Evolutionary conservation across 2,113 vertebrate genomes (phyloP).

Genomic region (Osmerus mordax): DNA sequence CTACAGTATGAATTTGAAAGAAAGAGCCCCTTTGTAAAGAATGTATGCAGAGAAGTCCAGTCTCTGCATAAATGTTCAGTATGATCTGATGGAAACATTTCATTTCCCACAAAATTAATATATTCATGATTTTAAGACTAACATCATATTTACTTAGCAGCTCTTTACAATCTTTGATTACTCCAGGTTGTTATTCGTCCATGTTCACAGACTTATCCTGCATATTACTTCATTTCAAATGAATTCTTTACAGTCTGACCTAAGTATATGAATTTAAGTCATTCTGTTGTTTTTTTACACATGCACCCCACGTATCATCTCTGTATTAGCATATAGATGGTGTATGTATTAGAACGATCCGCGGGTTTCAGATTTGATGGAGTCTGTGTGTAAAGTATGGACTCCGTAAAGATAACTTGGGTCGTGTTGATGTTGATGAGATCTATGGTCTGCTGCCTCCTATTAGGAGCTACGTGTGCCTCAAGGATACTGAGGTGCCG

Average conservation of each 20-base stretch:
- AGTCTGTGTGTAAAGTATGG: too few species aligned
- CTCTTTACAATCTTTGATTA: neutral
- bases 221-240: constrained; percentile 16
- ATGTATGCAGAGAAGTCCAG: neutral
- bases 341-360: constrained; percentile 23
- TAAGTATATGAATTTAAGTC: too few species aligned
- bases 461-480: too few species aligned
- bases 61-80: constrained; percentile 8
- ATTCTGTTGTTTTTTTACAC: constrained; percentile 15
- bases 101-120: too few species aligned
- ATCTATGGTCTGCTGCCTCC: too few species aligned
- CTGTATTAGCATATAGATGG: constrained; percentile 59
- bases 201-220: neutral
- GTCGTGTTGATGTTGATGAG: too few species aligned
- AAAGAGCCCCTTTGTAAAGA: neutral
- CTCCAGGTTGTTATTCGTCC: constrained; percentile 1
- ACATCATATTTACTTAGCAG: constrained; percentile 20
- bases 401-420: too few species aligned
- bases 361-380: too few species aligned
- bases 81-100: neutral
- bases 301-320: neutral
- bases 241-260: too few species aligned
- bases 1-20: too few species aligned
- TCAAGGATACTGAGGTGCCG: too few species aligned
- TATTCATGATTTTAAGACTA: constrained; percentile 25